A percentile compares a stretch with the other conserved stretches of the same genome.
These are phyloP conservation scores for Zaprionus lineosus DNA, from an alignment of 2,888 invertebrate genomes.

Conservation along the genomic window DNA sequence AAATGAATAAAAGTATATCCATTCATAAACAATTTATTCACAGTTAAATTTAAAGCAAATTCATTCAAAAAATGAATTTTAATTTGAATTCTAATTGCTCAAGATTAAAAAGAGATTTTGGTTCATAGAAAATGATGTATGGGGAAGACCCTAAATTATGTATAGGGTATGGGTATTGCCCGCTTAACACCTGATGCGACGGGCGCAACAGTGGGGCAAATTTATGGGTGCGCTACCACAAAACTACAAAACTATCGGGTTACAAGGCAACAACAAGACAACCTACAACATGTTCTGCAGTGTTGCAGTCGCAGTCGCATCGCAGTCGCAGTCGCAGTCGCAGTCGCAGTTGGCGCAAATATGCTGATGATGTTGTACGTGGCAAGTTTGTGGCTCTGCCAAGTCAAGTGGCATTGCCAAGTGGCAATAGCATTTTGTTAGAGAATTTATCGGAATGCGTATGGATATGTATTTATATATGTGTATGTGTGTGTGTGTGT, in stretches of 20 bases:
- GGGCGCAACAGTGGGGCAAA: constrained; percentile 47
- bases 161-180: constrained; percentile 55
- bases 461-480: not conserved
- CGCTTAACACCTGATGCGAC: constrained; percentile 74
- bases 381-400: constrained; percentile 49
- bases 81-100: too few species aligned
- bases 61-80: too few species aligned
- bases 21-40: too few species aligned
- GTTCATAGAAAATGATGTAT: not conserved
- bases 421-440: constrained; percentile 67
- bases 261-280: constrained; percentile 76
- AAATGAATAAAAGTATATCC: too few species aligned
- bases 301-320: too few species aligned
- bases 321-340: too few species aligned
- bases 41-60: too few species aligned
- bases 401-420: constrained; percentile 45
- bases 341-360: too few species aligned
- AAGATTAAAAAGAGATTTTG: too few species aligned
- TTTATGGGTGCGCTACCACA: constrained; percentile 80
- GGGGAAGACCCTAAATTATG: not conserved
- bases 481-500: constrained; percentile 6
- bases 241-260: constrained; percentile 78
- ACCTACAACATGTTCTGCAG: constrained; percentile 71
- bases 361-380: constrained; percentile 62
- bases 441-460: constrained; percentile 54